Evolutionary conservation across 1,140 invertebrate species (phyloP).

Genomic region (Drosophila pandora): DNA sequence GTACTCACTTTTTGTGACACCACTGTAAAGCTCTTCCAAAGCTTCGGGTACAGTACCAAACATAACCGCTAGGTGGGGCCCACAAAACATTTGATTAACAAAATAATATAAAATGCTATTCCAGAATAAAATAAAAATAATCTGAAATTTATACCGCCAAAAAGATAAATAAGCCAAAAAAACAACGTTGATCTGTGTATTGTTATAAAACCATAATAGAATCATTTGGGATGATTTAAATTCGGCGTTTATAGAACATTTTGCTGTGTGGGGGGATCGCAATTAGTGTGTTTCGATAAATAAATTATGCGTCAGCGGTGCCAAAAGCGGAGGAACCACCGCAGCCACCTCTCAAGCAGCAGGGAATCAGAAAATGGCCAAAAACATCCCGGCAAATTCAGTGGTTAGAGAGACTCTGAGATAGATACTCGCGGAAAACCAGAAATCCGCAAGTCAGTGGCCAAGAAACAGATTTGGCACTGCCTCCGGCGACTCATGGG

Average conservation of each 20-base stretch:
- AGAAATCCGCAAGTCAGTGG: slow-evolving; percentile 33
- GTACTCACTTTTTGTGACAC: background rate
- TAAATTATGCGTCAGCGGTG: slow-evolving; percentile 60
- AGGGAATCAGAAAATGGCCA: slow-evolving; percentile 10
- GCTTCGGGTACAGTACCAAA: slow-evolving; percentile 2
- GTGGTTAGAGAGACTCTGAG: slow-evolving; percentile 9
- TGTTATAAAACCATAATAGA: slow-evolving; percentile 9
- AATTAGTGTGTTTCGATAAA: slow-evolving; percentile 43
- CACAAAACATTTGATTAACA: background rate
- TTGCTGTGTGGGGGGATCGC: slow-evolving; percentile 31
- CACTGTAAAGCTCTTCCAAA: slow-evolving; percentile 42
- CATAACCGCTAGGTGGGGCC: slow-evolving; percentile 10
- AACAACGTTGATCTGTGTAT: slow-evolving; percentile 4
- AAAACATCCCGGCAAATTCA: background rate
- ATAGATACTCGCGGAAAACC: background rate
- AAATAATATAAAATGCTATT: background rate
- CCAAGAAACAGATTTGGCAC: slow-evolving; percentile 21
- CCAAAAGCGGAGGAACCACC: slow-evolving; percentile 36
- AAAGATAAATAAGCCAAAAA: slow-evolving; percentile 7
- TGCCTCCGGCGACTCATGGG: background rate
- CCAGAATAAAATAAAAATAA: background rate
- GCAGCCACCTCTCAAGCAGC: slow-evolving; percentile 20
- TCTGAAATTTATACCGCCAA: background rate
- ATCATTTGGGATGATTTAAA: slow-evolving; percentile 29
- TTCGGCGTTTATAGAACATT: slow-evolving; percentile 18